Evolutionary conservation across 2,888 invertebrate genomes (phyloP).

Genomic region (Melangyna quadrimaculata): DNA sequence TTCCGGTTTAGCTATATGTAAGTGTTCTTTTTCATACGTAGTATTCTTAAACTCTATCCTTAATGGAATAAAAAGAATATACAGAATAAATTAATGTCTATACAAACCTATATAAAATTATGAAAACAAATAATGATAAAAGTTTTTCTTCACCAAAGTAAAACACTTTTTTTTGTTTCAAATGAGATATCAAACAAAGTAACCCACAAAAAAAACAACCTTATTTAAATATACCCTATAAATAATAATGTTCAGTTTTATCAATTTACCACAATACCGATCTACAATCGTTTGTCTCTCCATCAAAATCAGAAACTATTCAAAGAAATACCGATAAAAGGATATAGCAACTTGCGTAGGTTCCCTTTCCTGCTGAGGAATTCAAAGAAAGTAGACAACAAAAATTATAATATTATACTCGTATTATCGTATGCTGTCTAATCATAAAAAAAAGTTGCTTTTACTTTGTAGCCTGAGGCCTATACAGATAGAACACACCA

Average conservation of each 20-base stretch:
- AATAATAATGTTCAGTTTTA: neutral
- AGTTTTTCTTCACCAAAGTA: neutral
- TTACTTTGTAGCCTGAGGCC: neutral
- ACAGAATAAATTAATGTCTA: neutral
- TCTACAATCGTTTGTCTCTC: conserved; percentile 13
- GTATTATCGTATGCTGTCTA: neutral
- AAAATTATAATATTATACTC: neutral
- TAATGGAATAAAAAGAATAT: too few species aligned
- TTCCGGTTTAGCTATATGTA: too few species aligned
- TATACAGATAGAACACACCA: conserved; percentile 10
- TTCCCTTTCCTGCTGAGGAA: neutral
- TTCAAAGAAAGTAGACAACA: neutral
- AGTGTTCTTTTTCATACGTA: too few species aligned
- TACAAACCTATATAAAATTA: too few species aligned
- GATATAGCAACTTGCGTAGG: conserved; percentile 25
- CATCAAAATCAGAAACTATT: conserved; percentile 36
- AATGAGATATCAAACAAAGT: neutral
- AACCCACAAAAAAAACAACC: neutral
- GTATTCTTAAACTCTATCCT: neutral
- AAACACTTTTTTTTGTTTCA: neutral
- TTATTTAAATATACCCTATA: neutral
- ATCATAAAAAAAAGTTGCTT: neutral
- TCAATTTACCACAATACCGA: neutral
- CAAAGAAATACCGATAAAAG: conserved; percentile 36
- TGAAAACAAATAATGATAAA: neutral